Conservation (phyloP, 2,113 vertebrate genomes). For the Garra rufa region DNA sequence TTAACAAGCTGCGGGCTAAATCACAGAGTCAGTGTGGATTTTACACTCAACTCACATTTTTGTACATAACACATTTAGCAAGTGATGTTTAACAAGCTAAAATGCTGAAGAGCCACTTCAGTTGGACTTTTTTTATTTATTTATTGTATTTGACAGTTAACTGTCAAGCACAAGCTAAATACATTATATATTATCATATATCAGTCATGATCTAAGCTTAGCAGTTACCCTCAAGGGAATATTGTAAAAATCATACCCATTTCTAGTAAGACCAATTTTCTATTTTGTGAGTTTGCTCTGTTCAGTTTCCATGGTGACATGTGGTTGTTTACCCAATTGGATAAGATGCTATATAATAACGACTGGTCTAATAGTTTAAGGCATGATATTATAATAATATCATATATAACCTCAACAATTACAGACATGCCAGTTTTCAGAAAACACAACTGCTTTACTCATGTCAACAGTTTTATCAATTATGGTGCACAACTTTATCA, state of each 20-base stretch:
- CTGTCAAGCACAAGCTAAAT: neutral
- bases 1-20: neutral
- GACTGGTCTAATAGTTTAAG: neutral
- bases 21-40: neutral
- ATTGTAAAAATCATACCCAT: neutral
- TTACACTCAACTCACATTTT: neutral
- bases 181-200: neutral
- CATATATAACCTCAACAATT: neutral
- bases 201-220: neutral
- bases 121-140: neutral
- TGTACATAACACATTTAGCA: neutral
- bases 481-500: neutral
- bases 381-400: neutral
- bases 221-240: neutral
- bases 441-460: neutral
- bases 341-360: neutral
- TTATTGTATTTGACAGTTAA: neutral
- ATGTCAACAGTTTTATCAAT: neutral
- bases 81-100: neutral
- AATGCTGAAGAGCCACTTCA: neutral
- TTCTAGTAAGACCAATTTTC: neutral
- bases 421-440: neutral
- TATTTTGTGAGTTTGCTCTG: neutral
- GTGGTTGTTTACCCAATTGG: neutral
- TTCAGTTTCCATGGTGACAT: slow-evolving; percentile 31